These are phyloP conservation scores for Zaprionus ornatus DNA, from an alignment of 1,140 invertebrate species.

Conservation along the genomic window DNA sequence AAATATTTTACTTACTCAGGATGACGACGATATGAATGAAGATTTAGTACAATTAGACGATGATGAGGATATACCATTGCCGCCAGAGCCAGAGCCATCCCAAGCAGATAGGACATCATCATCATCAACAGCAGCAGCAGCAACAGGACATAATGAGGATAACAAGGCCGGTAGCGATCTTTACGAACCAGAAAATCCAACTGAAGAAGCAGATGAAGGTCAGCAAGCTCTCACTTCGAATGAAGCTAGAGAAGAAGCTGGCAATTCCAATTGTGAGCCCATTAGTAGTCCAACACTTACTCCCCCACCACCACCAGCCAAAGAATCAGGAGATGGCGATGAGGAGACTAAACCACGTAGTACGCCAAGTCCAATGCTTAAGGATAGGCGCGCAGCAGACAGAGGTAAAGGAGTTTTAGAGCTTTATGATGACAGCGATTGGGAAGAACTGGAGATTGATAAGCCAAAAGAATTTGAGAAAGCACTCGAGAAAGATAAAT, in stretches of 20 bases:
- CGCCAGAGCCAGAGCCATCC: slow-evolving; percentile 49
- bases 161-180: slow-evolving; percentile 43
- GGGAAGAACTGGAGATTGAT: slow-evolving; percentile 81
- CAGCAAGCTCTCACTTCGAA: slow-evolving; percentile 18
- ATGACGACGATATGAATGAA: slow-evolving; percentile 82
- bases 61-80: slow-evolving; percentile 81
- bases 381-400: slow-evolving; percentile 47
- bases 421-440: slow-evolving; percentile 83
- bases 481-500: slow-evolving; percentile 40
- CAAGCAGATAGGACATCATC: not conserved
- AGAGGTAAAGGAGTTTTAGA: slow-evolving; percentile 74
- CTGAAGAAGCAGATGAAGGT: slow-evolving; percentile 60
- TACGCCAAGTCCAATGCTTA: slow-evolving; percentile 61
- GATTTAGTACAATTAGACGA: slow-evolving; percentile 84
- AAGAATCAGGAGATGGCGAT: slow-evolving; percentile 28
- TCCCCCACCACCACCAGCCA: not conserved
- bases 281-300: slow-evolving; percentile 3
- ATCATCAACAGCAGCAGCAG: slow-evolving; percentile 5
- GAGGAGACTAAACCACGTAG: slow-evolving; percentile 43
- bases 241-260: not conserved
- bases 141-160: slow-evolving; percentile 22
- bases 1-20: slow-evolving; percentile 62
- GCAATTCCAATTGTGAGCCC: slow-evolving; percentile 10
- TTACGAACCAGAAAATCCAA: slow-evolving; percentile 80
- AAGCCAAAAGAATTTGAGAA: slow-evolving; percentile 76